Base-by-base conservation (phyloP, 2,797 vertebrate species). In the Sebastiscus tertius region DNA sequence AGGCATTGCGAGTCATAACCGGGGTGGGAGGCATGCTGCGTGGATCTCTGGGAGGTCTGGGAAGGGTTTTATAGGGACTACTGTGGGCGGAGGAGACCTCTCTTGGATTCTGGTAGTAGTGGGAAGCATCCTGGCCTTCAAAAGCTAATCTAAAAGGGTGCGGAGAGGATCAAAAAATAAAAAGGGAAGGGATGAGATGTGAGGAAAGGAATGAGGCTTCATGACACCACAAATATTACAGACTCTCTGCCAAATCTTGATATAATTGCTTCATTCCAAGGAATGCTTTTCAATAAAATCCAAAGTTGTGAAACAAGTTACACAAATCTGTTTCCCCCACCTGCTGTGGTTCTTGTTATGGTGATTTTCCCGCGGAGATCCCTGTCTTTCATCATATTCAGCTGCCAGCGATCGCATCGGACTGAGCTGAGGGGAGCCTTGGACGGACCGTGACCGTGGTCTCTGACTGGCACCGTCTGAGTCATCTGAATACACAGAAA, bases 1-100 rank as follows among this genome's bases (percentile, higher is more conserved):
- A 98, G 89, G 98, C 97, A 0, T 98, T 99, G 74, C 98, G 97
- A 56, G 97, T 98, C 84, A 99, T 96, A 78, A 97, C 96, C 0
- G 97, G 98, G 1, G 97, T 98, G 24, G 96, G 97, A 20, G 97
- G 97, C 96, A 98, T 96, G 95, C 98, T 98, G 75, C 96, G 95
- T 2, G 97, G 96, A 0, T 97, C 97, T 8, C 90, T 95, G 2
- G 95, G 95, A 73, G 96, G 95, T 85, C 97, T 95, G 75, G 98
- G 97, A 81, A 96, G 93, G 2, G 96, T 97, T 91, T 97, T 97
- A 92, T 97, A 98, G 0, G 98, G 98, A 88, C 98, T 99, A 95
- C 96, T 97, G 91, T 98, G 96, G n/a, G 96, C 94, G 0, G 97
- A 98, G 62, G 97, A 96, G 4, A 94, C 94, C 34, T 98, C 97